Conservation (phyloP, 2,888 invertebrate genomes). For the Sinelater perroti region DNA sequence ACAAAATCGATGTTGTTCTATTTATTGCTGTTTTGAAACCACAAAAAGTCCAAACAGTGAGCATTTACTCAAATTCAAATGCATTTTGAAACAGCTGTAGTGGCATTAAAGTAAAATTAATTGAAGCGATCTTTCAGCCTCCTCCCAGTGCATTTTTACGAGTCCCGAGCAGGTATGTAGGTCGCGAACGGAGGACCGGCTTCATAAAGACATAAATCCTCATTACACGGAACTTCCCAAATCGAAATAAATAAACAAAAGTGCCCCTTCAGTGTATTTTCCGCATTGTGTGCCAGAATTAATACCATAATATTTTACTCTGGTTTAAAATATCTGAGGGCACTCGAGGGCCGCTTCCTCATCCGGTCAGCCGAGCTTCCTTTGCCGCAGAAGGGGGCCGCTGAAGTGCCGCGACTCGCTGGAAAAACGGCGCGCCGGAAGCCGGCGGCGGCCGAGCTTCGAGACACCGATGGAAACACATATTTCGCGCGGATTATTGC, state of each 20-base stretch:
- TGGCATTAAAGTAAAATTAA: no score
- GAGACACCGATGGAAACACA: no score
- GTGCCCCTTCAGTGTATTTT: conserved; percentile 50
- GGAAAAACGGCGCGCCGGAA: no score
- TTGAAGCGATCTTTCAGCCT: no score
- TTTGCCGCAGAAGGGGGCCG: conserved; percentile 32
- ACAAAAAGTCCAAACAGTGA: no score
- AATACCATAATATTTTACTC: conserved; percentile 59
- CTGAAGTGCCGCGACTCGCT: conserved; percentile 27
- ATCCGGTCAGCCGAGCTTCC: conserved; percentile 53
- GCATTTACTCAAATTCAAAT: no score
- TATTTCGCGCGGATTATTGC: neutral
- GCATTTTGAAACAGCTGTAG: no score
- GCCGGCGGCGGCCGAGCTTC: no score
- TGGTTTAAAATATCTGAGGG: conserved; percentile 56
- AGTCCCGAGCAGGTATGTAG: conserved; percentile 11
- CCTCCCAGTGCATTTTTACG: no score
- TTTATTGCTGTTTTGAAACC: no score
- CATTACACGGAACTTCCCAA: conserved; percentile 46
- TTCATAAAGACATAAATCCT: conserved; percentile 30
- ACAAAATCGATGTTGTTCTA: no score
- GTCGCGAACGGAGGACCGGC: conserved; percentile 9
- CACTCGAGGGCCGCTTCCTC: conserved; percentile 57
- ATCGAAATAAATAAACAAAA: conserved; percentile 53
- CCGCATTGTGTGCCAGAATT: conserved; percentile 58